phyloP scores from a whole-genome alignment of 37 sponge, comb jelly and placozoan species.

The Crambe crambe region DNA sequence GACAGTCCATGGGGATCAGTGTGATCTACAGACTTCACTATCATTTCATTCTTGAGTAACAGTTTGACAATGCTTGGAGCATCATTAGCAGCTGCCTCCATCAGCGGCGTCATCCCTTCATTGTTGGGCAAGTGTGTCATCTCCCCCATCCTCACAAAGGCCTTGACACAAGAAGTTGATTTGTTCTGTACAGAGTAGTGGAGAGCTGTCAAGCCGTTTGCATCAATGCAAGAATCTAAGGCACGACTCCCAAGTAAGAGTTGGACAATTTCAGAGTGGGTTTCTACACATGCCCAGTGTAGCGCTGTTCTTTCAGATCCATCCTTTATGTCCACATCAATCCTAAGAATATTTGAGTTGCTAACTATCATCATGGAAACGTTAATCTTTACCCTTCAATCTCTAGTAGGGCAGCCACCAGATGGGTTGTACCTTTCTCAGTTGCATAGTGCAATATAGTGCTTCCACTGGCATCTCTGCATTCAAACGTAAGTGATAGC shows the following conservation, averaged over 20 bases:
- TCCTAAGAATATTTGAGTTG: constrained; percentile 5
- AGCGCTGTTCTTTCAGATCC: constrained; percentile 60
- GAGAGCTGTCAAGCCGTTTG: constrained; percentile 60
- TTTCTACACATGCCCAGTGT: constrained; percentile 57
- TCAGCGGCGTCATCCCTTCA: constrained; percentile 65
- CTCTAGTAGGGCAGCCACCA: constrained; percentile 53
- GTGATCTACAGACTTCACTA: constrained; percentile 39
- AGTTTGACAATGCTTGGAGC: constrained; percentile 19
- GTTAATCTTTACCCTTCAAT: constrained; percentile 48
- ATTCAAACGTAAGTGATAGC: not conserved
- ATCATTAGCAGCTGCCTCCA: constrained; percentile 48
- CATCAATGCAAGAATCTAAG: constrained; percentile 64
- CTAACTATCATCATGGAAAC: too few relatives aligned
- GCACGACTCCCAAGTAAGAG: constrained; percentile 47
- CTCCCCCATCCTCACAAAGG: constrained; percentile 10
- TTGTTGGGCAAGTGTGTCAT: constrained; percentile 55
- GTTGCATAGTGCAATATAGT: constrained; percentile 75
- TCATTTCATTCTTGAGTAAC: constrained; percentile 28
- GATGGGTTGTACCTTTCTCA: constrained; percentile 36
- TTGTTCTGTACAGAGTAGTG: constrained; percentile 76
- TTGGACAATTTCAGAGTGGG: constrained; percentile 26
- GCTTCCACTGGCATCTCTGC: constrained; percentile 62
- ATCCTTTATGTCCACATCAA: constrained; percentile 67
- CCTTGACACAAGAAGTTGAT: constrained; percentile 20
- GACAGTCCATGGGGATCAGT: constrained; percentile 43